Base-by-base conservation (phyloP, 2,113 vertebrate species). In the Dermatemys mawii region DNA sequence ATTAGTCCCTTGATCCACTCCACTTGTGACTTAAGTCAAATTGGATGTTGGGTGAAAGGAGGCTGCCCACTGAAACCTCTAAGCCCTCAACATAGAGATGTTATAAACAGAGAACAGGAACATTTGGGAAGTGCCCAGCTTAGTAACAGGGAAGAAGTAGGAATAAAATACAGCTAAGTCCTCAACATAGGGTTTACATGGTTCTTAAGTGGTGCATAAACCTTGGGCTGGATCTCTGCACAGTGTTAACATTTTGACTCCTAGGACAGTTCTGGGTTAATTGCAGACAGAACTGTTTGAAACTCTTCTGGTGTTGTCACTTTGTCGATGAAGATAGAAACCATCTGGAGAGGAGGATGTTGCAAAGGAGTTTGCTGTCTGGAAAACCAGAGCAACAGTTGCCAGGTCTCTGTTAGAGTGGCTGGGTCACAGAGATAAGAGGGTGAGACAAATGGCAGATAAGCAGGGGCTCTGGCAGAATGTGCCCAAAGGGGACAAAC, bases 331-430 rank as follows among this genome's bases (percentile, higher is more conserved):
- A 35, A 48, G 35, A 27, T 54, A 41, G 12, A 51, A 63, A 13
- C 86, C 93, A 46, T 85, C 86, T 86, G 86, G 75, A 89, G 78
- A 44, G 24, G 8, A 82, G 83, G 78, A 27, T 5, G 4, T 49
- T n/a, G 32, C 54, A 46, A 8, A 32, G 44, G 75, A 3, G 11
- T 26, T 35, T 4, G 22, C 10, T 5, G 19, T 27, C 2, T 2
- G 26, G 29, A 79, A 67, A 27, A n/a, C 11, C 8, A 11, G 44
- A 57, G 79, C 35, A 29, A 17, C 54, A 44, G 54, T 54, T 70
- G 82, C 83, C 41, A 26, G 24, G n/a, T 22, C 73, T 76, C 73
- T 46, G 41, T 46, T 76, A 26, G 53, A 63, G 38, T 11, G 78
- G 32, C 60, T 26, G 8, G 17, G 26, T 38, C 2, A 38, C 16